Percentiles rank a stretch among this genome's conserved stretches.
Evolutionary conservation across 1,140 invertebrate genomes (phyloP).

Genomic region (Platorchestia sp.): DNA sequence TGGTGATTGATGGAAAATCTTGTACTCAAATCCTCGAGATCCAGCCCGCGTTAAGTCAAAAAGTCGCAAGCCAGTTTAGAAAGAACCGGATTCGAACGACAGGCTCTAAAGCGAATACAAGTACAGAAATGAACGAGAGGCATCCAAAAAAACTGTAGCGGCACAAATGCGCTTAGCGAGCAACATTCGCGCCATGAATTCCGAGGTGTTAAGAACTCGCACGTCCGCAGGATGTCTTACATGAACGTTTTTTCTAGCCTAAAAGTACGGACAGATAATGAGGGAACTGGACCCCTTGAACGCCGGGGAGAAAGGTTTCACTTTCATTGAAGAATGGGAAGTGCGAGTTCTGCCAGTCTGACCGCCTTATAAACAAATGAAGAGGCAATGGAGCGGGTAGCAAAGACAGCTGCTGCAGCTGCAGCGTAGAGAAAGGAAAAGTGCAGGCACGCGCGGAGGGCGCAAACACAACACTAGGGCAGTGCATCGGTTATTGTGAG

Average conservation of each 20-base stretch:
- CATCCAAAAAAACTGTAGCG: neutral
- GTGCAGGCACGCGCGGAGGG: neutral
- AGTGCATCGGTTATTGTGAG: neutral
- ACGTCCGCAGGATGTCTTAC: neutral
- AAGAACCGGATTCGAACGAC: neutral
- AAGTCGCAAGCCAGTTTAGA: neutral
- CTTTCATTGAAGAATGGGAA: conserved; percentile 25
- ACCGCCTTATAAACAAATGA: neutral
- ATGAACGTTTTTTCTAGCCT: neutral
- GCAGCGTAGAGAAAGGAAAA: neutral
- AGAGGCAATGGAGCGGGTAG: neutral
- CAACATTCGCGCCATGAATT: neutral
- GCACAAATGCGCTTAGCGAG: neutral
- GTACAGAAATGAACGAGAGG: neutral
- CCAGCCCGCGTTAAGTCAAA: neutral
- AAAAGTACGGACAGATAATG: neutral
- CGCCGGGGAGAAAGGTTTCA: conserved; percentile 36
- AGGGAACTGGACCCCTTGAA: neutral
- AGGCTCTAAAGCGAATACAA: neutral
- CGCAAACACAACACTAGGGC: neutral
- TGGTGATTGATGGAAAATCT: too few species aligned
- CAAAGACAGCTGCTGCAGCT: neutral
- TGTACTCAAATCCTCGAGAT: neutral
- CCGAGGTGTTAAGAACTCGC: neutral
- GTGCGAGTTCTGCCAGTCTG: neutral